Percentiles rank a stretch among this genome's conserved stretches.
Evolutionary conservation across 2,888 invertebrate species (phyloP).

Genomic region (Amiota communis): DNA sequence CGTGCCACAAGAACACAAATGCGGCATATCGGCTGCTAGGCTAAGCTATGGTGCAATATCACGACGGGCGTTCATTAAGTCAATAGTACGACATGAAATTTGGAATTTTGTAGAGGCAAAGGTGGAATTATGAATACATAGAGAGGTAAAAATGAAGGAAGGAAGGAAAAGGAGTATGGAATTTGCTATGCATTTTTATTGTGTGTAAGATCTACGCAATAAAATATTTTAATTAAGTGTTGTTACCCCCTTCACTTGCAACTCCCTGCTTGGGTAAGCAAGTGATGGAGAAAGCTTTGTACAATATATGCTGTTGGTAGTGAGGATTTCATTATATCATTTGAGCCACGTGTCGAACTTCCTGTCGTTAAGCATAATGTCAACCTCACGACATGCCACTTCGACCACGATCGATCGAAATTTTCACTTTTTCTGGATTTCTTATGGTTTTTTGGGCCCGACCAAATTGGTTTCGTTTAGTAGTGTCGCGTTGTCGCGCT

Average conservation of each 20-base stretch:
- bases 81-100: conserved; percentile 1
- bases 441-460: conserved; percentile 27
- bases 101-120: too few relatives aligned
- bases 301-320: too few relatives aligned
- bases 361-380: not conserved
- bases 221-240: conserved; percentile 24
- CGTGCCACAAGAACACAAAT: not conserved
- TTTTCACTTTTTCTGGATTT: conserved; percentile 23
- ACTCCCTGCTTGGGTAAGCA: not conserved
- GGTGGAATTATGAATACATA: too few relatives aligned
- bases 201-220: conserved; percentile 12
- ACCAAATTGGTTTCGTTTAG: conserved; percentile 47
- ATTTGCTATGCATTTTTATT: conserved; percentile 9
- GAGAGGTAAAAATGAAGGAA: too few relatives aligned
- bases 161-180: not conserved
- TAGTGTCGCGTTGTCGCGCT: conserved; percentile 35
- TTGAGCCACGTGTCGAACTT: conserved; percentile 26
- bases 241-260: too few relatives aligned
- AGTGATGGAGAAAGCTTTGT: conserved; percentile 7
- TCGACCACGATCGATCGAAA: too few relatives aligned
- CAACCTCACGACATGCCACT: too few relatives aligned
- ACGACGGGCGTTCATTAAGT: conserved; percentile 26
- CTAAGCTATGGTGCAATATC: not conserved
- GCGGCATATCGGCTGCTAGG: too few relatives aligned
- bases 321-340: too few relatives aligned